These are phyloP conservation scores for Saccopteryx leptura DNA, from an alignment of 2,113 vertebrate species.

Conservation along the genomic window DNA sequence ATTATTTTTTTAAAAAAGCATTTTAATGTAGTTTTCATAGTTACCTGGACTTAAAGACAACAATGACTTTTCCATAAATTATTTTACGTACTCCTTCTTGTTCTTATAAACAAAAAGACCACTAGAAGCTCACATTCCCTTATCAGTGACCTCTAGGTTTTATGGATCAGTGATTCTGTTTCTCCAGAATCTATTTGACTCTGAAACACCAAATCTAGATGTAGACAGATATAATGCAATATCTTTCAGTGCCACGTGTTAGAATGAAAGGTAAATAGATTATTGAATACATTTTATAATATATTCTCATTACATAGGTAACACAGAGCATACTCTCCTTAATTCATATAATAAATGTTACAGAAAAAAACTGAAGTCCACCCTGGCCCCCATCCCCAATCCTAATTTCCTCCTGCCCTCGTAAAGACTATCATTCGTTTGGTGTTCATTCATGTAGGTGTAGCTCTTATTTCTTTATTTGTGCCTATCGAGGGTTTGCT, in stretches of 20 bases:
- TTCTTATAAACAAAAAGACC: background rate
- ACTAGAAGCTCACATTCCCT: slow-evolving; percentile 7
- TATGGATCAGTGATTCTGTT: slow-evolving; percentile 27
- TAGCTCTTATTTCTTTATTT: background rate
- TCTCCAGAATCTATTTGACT: background rate
- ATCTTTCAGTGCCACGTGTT: background rate
- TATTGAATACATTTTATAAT: background rate
- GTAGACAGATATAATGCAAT: background rate
- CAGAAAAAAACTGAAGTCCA: background rate
- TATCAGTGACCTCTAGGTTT: background rate
- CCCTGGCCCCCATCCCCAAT: background rate
- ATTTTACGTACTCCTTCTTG: background rate
- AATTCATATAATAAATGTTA: slow-evolving; percentile 34
- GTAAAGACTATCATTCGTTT: background rate
- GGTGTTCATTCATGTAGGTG: no score
- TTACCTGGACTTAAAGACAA: background rate
- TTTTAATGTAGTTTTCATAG: background rate
- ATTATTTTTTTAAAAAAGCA: background rate
- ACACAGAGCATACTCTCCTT: slow-evolving; percentile 19
- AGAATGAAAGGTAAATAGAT: slow-evolving; percentile 56
- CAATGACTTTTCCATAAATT: slow-evolving; percentile 21
- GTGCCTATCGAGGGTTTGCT: background rate
- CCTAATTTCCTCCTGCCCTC: background rate
- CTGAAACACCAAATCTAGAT: slow-evolving; percentile 27
- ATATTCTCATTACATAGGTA: slow-evolving; percentile 23